Base-by-base conservation (phyloP, 53 echinoderm and acorn worm genomes). In the Holothuria leucospilota region DNA sequence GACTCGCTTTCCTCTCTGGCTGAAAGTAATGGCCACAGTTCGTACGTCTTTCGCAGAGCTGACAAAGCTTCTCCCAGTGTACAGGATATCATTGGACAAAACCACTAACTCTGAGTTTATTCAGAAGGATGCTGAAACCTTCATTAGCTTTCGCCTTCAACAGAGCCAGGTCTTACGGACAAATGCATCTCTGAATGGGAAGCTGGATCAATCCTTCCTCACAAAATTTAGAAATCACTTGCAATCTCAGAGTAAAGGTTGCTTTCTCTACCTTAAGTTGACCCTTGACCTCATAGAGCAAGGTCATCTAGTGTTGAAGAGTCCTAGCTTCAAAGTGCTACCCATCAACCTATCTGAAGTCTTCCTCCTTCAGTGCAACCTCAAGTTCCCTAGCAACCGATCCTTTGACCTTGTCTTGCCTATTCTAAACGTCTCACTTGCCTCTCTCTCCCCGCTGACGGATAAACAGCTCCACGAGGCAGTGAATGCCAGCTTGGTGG, bases 271-370 rank as follows among this genome's bases (percentile, higher is more conserved):
- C 82, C 88, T 92, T 30, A 99, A 95, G 89, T 90, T 99, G 77
- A 99, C 95, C 78, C 92, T 99, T 59, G 99, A 99, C 89, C 94
- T 99, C 15, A 96, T 99, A 29, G 94, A 96, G 88, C 90, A 99
- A 59, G 99, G 99, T 27, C 94, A 95, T 85, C 86, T 99, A 11
- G 95, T 93, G 20, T 84, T 95, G 85, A 93, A 93, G 92, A 95
- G 95, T 74, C 84, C 99, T 13, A 92, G 92, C 84, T 99, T 92
- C 59, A 99, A 99, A 72, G 93, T 93, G 66, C 90, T 99, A 63
- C 99, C 99, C 23, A 95, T 99, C 59, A 99, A 99, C 78, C 89
- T 99, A 15, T 95, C 99, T 20, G 99, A 99, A 86, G 92, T 99
- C 87, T 99, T 95, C 91, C 93, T 99, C 69, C 85, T 94, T 77